Evolutionary conservation across 2,113 vertebrate genomes (phyloP).

Genomic region (Psettodes erumei): DNA sequence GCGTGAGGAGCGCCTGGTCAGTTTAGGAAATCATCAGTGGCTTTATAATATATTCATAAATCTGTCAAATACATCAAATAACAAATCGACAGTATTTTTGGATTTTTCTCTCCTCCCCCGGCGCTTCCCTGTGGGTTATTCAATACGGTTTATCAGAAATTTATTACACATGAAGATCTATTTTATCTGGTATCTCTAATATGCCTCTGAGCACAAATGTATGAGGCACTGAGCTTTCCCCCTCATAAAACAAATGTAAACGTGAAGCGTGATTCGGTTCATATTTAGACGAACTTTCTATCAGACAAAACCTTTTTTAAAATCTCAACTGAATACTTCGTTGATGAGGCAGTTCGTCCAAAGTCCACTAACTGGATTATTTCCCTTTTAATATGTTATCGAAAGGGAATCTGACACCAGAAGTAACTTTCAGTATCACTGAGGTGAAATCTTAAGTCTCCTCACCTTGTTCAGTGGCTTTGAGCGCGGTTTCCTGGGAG

Average conservation of each 20-base stretch:
- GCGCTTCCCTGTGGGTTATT: too few relatives aligned
- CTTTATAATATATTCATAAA: background rate
- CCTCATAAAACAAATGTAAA: background rate
- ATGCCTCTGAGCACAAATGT: too few relatives aligned
- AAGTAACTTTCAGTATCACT: background rate
- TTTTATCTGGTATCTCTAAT: background rate
- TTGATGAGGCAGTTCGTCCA: background rate
- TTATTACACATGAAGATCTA: background rate
- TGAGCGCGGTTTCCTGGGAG: slow-evolving; percentile 1
- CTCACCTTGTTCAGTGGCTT: slow-evolving; percentile 50
- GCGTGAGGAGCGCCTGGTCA: background rate
- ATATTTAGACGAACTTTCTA: background rate
- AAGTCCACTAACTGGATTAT: too few relatives aligned
- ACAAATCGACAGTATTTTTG: background rate
- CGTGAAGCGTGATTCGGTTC: too few relatives aligned
- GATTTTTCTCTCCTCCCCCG: background rate
- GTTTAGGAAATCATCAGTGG: background rate
- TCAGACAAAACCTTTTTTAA: background rate
- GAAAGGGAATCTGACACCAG: background rate
- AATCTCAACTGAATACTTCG: background rate
- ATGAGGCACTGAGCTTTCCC: too few relatives aligned
- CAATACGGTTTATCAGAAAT: background rate
- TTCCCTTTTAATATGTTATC: too few relatives aligned
- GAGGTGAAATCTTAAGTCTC: rapidly evolving
- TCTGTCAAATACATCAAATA: background rate